Evolutionary conservation across 2,113 vertebrate species (phyloP).

Genomic region (human): DNA sequence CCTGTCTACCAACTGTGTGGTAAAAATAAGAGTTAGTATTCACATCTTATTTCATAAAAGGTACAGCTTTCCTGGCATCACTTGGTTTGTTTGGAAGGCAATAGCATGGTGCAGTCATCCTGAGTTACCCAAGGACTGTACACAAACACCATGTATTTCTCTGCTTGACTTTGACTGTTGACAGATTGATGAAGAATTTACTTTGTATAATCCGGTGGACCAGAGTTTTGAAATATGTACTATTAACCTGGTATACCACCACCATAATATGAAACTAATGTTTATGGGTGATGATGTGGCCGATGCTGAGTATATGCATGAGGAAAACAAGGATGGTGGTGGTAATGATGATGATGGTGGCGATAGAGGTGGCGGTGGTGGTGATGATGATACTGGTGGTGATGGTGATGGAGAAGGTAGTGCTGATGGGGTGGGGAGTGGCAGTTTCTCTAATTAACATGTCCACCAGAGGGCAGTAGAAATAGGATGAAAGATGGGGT

Average conservation of each 20-base stretch:
- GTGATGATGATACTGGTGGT: accelerated
- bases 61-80: background rate
- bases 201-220: background rate
- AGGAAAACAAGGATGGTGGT: background rate
- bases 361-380: accelerated
- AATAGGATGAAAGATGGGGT: background rate
- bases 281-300: background rate
- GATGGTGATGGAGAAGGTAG: background rate
- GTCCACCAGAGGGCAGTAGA: conserved; percentile 27
- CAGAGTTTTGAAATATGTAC: background rate
- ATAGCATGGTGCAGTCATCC: background rate
- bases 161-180: background rate
- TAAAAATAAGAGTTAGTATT: conserved; percentile 20
- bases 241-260: background rate
- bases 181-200: conserved; percentile 3
- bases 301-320: background rate
- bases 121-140: background rate
- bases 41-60: background rate
- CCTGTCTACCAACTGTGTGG: background rate
- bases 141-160: background rate
- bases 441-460: background rate
- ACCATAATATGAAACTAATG: background rate
- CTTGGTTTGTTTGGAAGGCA: conserved; percentile 17
- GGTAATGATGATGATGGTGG: background rate
- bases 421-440: no score